Evolutionary conservation across 2,797 vertebrate species (phyloP).

Genomic region (Acanthurus tractus): DNA sequence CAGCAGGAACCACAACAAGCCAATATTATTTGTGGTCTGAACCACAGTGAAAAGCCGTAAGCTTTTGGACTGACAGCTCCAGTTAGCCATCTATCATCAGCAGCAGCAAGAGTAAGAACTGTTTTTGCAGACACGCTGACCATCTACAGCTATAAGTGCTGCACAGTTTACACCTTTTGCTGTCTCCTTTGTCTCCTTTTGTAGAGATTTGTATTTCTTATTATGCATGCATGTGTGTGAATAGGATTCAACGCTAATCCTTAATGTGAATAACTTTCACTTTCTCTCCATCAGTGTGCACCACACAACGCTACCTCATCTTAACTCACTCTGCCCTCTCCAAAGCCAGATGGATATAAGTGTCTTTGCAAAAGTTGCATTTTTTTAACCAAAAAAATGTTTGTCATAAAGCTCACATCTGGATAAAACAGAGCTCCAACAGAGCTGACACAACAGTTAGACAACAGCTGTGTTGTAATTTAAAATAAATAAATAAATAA

Average conservation of each 20-base stretch:
- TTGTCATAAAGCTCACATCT: neutral
- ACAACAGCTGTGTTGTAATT: neutral
- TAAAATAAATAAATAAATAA: neutral
- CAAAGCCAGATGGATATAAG: neutral
- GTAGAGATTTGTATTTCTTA: neutral
- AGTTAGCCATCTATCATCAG: neutral
- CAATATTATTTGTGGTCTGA: conserved; percentile 13
- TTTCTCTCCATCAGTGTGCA: neutral
- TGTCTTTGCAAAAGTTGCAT: neutral
- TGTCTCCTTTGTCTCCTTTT: neutral
- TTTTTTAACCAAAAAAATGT: neutral
- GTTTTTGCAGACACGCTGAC: neutral
- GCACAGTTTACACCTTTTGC: too few species aligned
- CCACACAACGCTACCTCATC: neutral
- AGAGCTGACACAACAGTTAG: neutral
- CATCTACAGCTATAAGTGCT: too few species aligned
- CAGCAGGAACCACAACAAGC: neutral
- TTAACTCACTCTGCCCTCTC: neutral
- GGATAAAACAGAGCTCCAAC: neutral
- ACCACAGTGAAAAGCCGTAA: neutral
- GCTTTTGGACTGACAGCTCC: neutral
- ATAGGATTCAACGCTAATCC: neutral
- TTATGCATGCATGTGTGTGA: neutral
- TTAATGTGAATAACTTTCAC: neutral
- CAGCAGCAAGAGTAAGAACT: neutral